Evolutionary conservation across 1,140 invertebrate species (phyloP).

Genomic region (Aphidius ervi): DNA sequence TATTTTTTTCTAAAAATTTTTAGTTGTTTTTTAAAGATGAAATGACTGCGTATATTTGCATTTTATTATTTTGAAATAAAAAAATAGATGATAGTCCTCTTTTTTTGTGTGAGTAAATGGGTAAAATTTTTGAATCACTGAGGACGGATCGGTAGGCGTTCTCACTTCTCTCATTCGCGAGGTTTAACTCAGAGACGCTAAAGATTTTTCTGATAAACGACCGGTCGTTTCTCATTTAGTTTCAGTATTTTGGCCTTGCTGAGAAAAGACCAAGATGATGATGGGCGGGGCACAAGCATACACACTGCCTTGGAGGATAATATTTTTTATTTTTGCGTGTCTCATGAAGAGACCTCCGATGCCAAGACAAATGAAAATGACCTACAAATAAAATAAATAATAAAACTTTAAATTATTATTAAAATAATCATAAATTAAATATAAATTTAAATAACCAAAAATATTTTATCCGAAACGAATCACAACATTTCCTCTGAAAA

Average conservation of each 20-base stretch:
- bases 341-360: slow-evolving; percentile 14
- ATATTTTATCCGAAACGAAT: too few relatives aligned
- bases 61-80: too few relatives aligned
- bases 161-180: slow-evolving; percentile 5
- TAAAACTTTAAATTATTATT: not conserved
- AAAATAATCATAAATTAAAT: not conserved
- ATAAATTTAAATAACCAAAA: not conserved
- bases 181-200: slow-evolving; percentile 28
- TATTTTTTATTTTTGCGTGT: slow-evolving; percentile 20
- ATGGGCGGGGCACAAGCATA: slow-evolving; percentile 31
- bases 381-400: not conserved
- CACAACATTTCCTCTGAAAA: too few relatives aligned
- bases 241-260: slow-evolving; percentile 28
- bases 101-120: not conserved
- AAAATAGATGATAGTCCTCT: not conserved
- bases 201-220: slow-evolving; percentile 47
- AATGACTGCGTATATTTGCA: too few relatives aligned
- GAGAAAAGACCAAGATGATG: slow-evolving; percentile 35
- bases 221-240: slow-evolving; percentile 43
- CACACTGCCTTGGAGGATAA: not conserved
- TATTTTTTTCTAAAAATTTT: too few relatives aligned
- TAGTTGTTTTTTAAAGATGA: too few relatives aligned
- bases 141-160: slow-evolving; percentile 23
- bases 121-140: slow-evolving; percentile 8
- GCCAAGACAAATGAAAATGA: slow-evolving; percentile 20